A percentile compares a stretch with the other conserved stretches of the same genome.
These are phyloP conservation scores for Urocitellus parryii DNA, from an alignment of 2,113 vertebrate species.

Conservation along the genomic window DNA sequence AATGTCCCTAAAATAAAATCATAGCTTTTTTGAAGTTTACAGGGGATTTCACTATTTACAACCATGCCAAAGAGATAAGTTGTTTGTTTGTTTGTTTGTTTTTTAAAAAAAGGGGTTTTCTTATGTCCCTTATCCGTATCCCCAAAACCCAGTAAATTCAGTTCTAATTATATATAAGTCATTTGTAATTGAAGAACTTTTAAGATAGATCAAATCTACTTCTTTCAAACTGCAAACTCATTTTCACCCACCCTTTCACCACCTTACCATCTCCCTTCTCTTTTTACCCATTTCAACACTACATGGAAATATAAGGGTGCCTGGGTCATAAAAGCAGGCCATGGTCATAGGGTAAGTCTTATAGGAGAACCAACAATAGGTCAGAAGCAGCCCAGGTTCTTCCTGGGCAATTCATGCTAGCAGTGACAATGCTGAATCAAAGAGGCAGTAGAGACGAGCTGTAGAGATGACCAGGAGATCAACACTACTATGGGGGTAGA, in stretches of 20 bases:
- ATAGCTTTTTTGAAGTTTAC: neutral
- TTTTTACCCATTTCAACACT: neutral
- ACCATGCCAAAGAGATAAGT: neutral
- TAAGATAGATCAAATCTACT: neutral
- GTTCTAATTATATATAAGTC: conserved; percentile 3
- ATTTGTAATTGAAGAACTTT: neutral
- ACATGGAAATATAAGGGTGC: neutral
- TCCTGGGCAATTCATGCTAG: neutral
- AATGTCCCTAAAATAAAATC: conserved; percentile 4
- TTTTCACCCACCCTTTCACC: neutral
- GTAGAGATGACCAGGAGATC: neutral
- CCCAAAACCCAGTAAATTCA: neutral
- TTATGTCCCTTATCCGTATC: neutral
- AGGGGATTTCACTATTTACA: neutral
- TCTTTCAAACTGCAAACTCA: neutral
- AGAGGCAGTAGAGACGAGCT: neutral
- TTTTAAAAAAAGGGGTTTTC: neutral
- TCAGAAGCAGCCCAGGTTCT: neutral
- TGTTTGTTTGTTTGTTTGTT: no score
- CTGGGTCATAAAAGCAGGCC: neutral
- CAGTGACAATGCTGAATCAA: neutral
- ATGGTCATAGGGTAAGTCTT: neutral
- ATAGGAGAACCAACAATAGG: neutral
- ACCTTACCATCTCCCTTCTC: neutral
- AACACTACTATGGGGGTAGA: neutral